Evolutionary conservation across 2,797 vertebrate species (phyloP), one percentile per base, ranked within the genome.

Genomic region (Scolopax rusticola): DNA sequence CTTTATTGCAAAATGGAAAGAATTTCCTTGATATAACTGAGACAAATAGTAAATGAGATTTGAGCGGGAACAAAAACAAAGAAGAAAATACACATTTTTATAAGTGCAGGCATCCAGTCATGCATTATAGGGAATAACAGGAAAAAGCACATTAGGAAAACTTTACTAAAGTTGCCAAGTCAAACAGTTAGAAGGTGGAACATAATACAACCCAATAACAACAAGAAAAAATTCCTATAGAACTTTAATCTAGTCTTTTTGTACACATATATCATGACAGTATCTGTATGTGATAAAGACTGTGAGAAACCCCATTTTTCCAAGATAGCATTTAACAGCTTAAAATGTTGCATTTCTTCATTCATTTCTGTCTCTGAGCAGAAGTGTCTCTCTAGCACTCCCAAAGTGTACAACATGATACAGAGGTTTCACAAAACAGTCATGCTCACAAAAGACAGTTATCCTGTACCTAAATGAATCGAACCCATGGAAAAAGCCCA

Each of bases 1-100:
- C n/a, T 77, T 93, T 43, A 61, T 30, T 71, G 24, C 18, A 89
- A 80, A 95, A 84, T n/a, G 6, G 32, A 84, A 95, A 71, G 48
- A 64, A 95, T 68, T 93, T 89, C 51, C 45, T 84, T 5, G 1
- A 3, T 50, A 27, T 56, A 74, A 67, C 40, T 23, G 33, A 87
- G 12, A 56, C 17, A 82, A 82, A 50, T 2, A 87, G 4, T 56
- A 78, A 84, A 75, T 27, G 8, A 78, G 12, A 76, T 70, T 73
- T 64, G 53, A 85, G 16, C 6, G 21, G 21, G n/a, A 65, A 64
- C 5, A 65, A 80, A 36, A 87, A 47, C 8, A 30, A 54, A 47
- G 15, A 60, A 33, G 15, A 7, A 77, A 94, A 84, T 17, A 70
- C 1, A 64, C 21, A 18, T 45, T 92, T 86, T 91, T 61, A 1